Evolutionary conservation across 2,797 vertebrate species (phyloP), one percentile per base, ranked within the genome.

Genomic region (Masticophis lateralis): DNA sequence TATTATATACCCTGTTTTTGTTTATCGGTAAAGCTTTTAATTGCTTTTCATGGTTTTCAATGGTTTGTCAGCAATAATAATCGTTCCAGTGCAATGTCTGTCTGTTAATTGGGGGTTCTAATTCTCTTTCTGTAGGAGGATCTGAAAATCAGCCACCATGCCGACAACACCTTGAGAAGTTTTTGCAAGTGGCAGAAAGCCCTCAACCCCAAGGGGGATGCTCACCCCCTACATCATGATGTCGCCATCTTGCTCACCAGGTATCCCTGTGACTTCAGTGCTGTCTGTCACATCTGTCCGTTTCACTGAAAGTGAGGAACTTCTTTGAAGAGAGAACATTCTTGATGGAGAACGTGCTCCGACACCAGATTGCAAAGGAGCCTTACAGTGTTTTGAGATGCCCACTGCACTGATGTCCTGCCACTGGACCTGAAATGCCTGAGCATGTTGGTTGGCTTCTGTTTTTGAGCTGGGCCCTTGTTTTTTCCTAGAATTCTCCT

Each of bases 101-200:
- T 18, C 43, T 53, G 28, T 57, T 86, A 6, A 61, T 18, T 2
- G 16, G 1, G 6, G 32, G 16, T 22, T 18, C 10, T n/a, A 4
- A 0, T 32, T 74, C 59, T 60, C n/a, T 92, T 92, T 25, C 32
- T 79, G 90, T 97, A 99, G 99, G 98, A 98, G 92, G 98, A 99
- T 43, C 96, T 99, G 89, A 99, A 99, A 96, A 98, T 99, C 94
- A 98, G 98, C 12, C 99, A 99, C 96, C 99, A 99, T 0, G 99
- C 99, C 0, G 99, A 99, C 97, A 98, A 99, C 98, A 99, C 98
- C 93, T 95, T 99, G 96, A 98, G 94, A 94, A 99, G 98, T 97
- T 99, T 99, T 97, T 99, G 99, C 96, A 99, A 99, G 92, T 99
- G 99, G 99, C 99, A 99, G 97, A 99, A 99, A 94, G 98, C 95